phyloP scores from a whole-genome alignment of 1,140 invertebrate species.

The Apis laboriosa region DNA sequence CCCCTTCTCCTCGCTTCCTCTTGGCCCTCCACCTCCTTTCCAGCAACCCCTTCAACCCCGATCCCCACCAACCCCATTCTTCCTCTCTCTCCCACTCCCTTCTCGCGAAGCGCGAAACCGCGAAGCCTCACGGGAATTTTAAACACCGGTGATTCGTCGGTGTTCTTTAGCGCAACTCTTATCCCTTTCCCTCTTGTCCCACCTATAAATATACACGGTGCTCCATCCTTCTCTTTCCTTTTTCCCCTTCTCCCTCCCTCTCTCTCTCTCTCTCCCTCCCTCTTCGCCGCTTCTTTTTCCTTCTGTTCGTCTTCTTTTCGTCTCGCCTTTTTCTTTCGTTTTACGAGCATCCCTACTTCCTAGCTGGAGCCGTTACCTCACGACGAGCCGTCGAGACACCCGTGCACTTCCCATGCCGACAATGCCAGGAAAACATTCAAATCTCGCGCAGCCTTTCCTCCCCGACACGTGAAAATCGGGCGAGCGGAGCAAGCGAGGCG shows the following conservation, averaged over 20 bases:
- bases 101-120: conserved; percentile 55
- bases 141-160: conserved; percentile 75
- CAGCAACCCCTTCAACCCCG: conserved; percentile 56
- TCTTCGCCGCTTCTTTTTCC: not conserved
- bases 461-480: conserved; percentile 41
- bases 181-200: not conserved
- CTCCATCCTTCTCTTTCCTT: not conserved
- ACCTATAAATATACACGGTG: too few relatives aligned
- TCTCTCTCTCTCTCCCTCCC: not conserved
- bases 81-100: conserved; percentile 34
- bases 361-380: not conserved
- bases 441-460: not conserved
- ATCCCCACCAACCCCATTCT: conserved; percentile 54
- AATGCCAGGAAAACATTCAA: conserved; percentile 7
- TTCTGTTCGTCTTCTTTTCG: not conserved
- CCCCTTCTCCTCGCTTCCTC: conserved; percentile 58
- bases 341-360: not conserved
- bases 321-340: conserved; percentile 16
- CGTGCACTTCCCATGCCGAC: not conserved
- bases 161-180: conserved; percentile 53
- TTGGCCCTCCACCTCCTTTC: conserved; percentile 57
- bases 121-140: conserved; percentile 76
- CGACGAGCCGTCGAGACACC: conserved; percentile 11
- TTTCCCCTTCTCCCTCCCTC: not conserved
- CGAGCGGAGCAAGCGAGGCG: not conserved